A percentile compares a stretch with the other conserved stretches of the same genome.
phyloP scores from a whole-genome alignment of 2,888 invertebrate species.

The Boloria euphrosyne region DNA sequence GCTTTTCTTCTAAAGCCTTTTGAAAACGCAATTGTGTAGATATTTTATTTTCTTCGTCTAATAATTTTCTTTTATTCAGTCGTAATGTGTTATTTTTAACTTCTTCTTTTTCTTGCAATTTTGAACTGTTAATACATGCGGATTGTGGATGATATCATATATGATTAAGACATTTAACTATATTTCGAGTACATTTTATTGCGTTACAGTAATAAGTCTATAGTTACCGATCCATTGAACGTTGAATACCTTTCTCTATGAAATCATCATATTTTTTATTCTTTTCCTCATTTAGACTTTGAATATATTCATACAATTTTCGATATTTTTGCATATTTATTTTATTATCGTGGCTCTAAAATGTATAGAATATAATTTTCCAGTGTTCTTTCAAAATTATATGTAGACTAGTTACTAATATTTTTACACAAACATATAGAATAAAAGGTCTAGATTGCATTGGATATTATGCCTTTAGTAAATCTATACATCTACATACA shows the following conservation, averaged over 20 bases:
- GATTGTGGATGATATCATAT: not conserved
- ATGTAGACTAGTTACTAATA: too few relatives aligned
- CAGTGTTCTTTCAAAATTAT: too few relatives aligned
- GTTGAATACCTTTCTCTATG: conserved; percentile 48
- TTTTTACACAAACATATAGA: too few relatives aligned
- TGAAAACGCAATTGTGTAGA: conserved; percentile 24
- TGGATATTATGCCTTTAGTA: too few relatives aligned
- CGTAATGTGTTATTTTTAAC: conserved; percentile 13
- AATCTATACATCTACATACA: too few relatives aligned
- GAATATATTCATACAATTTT: conserved; percentile 46
- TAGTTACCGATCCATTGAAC: conserved; percentile 45
- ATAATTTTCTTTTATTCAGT: conserved; percentile 13
- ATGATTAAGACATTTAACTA: too few relatives aligned
- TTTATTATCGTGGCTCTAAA: conserved; percentile 48
- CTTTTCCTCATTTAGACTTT: conserved; percentile 47
- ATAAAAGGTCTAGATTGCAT: too few relatives aligned
- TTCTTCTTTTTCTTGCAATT: conserved; percentile 19
- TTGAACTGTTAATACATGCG: not conserved
- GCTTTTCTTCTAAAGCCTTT: not conserved
- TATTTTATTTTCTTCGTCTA: conserved; percentile 35
- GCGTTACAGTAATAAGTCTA: not conserved
- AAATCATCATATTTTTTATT: conserved; percentile 51
- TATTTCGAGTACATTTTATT: not conserved
- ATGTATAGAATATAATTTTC: not conserved
- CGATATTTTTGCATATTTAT: conserved; percentile 38